Percentiles rank a stretch among this genome's conserved stretches.
These are phyloP conservation scores for Chouioia cunea DNA, from an alignment of 2,888 invertebrate genomes.

Conservation along the genomic window DNA sequence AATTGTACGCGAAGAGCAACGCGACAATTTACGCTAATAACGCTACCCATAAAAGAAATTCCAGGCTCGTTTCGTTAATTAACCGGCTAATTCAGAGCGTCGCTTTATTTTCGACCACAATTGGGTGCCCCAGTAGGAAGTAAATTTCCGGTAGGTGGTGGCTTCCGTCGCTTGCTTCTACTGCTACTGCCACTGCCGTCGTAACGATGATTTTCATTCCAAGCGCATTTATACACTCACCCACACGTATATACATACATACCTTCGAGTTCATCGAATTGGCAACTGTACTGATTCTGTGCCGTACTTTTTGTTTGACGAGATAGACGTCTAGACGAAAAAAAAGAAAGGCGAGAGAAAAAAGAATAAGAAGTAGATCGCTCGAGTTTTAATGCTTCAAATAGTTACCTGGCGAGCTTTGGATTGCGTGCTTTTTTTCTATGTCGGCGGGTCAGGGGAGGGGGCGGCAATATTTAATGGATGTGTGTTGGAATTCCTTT, in stretches of 20 bases:
- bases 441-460: too few relatives aligned
- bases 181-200: neutral
- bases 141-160: conserved; percentile 45
- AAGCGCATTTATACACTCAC: neutral
- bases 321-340: neutral
- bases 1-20: conserved; percentile 11
- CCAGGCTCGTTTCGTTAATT: conserved; percentile 41
- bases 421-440: neutral
- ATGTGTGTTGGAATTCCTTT: too few relatives aligned
- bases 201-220: conserved; percentile 25
- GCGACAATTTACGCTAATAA: conserved; percentile 14
- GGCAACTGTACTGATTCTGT: conserved; percentile 19
- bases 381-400: conserved; percentile 7
- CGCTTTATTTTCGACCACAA: conserved; percentile 31
- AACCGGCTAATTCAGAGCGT: conserved; percentile 32
- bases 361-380: conserved; percentile 19
- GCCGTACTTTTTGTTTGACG: neutral
- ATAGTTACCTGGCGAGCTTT: conserved; percentile 6
- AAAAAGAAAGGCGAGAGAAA: neutral
- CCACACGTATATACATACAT: neutral
- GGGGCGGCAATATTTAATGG: too few relatives aligned
- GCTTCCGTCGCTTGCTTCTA: conserved; percentile 33
- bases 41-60: conserved; percentile 26
- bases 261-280: conserved; percentile 25
- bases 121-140: conserved; percentile 37